phyloP scores from a whole-genome alignment of 1,140 invertebrate genomes.

The Drosophila ercepeae region DNA sequence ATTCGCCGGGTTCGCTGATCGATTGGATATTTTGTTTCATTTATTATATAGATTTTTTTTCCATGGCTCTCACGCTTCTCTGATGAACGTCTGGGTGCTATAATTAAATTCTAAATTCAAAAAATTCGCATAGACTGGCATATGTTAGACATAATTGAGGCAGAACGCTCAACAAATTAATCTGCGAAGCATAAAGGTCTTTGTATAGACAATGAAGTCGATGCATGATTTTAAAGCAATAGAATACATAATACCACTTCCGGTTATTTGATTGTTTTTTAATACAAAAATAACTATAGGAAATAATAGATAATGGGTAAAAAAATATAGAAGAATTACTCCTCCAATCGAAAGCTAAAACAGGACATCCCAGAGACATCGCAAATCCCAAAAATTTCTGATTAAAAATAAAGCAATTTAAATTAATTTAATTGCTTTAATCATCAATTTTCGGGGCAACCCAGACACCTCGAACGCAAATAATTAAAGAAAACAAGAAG shows the following conservation, averaged over 20 bases:
- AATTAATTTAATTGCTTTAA: constrained; percentile 5
- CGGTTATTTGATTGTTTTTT: background rate
- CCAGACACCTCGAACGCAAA: constrained; percentile 3
- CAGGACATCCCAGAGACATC: no score
- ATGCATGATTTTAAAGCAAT: background rate
- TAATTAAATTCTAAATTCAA: constrained; percentile 52
- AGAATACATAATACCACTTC: constrained; percentile 2
- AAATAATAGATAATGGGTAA: background rate
- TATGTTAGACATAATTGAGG: constrained; percentile 41
- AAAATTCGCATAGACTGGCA: constrained; percentile 45
- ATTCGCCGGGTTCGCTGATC: constrained; percentile 44
- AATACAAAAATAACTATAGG: background rate
- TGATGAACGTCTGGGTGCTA: constrained; percentile 46
- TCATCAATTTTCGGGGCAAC: constrained; percentile 3
- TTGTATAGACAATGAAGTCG: constrained; percentile 21
- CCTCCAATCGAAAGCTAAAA: background rate
- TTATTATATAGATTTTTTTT: background rate
- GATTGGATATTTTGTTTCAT: constrained; percentile 38
- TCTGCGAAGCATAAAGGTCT: constrained; percentile 26
- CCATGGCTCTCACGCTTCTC: constrained; percentile 30
- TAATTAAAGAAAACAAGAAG: constrained; percentile 40
- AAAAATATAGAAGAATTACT: no score
- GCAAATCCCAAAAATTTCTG: background rate
- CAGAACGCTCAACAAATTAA: constrained; percentile 19
- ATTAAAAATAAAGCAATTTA: background rate